phyloP scores from a whole-genome alignment of 2,797 vertebrate species.

The Bucorvus abyssinicus region DNA sequence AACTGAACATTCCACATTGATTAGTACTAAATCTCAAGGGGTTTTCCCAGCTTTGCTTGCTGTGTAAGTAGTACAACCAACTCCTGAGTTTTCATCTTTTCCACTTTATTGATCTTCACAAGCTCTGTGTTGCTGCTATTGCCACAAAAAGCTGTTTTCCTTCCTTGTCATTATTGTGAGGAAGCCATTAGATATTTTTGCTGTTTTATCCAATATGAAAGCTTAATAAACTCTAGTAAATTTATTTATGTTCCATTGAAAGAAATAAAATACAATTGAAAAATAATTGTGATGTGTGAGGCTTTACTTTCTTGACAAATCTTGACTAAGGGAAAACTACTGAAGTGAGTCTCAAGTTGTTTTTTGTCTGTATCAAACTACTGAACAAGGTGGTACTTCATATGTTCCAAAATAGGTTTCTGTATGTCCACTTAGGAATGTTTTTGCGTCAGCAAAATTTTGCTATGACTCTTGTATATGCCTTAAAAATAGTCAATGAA shows the following conservation, averaged over 20 bases:
- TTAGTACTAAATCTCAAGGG: not conserved
- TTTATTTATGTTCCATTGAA: not conserved
- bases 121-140: not conserved
- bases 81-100: not conserved
- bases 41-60: not conserved
- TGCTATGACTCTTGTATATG: not conserved
- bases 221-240: not conserved
- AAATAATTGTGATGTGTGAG: not conserved
- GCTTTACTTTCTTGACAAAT: not conserved
- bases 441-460: not conserved
- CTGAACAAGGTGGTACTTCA: not conserved
- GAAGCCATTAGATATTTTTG: not conserved
- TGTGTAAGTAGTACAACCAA: not conserved
- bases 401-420: not conserved
- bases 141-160: not conserved
- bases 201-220: not conserved
- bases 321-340: not conserved
- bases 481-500: not conserved
- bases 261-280: not conserved
- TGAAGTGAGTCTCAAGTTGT: not conserved
- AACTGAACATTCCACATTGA: not conserved
- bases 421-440: not conserved
- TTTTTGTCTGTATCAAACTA: not conserved
- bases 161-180: not conserved
- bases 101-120: not conserved